phyloP scores from a whole-genome alignment of 2,888 invertebrate species.

The Eledone cirrhosa region DNA sequence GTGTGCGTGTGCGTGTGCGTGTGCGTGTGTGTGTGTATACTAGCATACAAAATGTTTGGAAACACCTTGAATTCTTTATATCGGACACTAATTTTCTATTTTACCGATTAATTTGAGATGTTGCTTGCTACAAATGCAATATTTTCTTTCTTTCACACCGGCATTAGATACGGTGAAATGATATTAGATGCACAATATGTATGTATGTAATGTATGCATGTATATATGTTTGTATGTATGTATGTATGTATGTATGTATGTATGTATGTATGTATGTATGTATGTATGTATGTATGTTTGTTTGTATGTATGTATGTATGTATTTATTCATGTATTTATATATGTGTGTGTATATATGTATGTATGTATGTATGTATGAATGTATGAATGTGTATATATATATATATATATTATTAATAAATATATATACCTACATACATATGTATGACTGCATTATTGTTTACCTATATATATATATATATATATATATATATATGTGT shows the following conservation, averaged over 20 bases:
- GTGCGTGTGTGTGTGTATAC: too few relatives aligned
- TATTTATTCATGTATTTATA: not conserved
- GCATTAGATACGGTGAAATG: too few relatives aligned
- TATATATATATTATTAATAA: not conserved
- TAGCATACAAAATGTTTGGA: too few relatives aligned
- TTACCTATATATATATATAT: not conserved
- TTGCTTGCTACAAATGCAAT: too few relatives aligned
- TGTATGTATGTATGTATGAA: too few relatives aligned
- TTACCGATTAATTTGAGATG: too few relatives aligned
- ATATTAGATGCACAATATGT: too few relatives aligned
- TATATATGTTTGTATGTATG: not conserved
- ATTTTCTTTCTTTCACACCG: too few relatives aligned
- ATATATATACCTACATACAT: not conserved
- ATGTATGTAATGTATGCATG: not conserved
- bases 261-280: constrained; percentile 8
- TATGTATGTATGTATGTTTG: not conserved
- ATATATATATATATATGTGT: not conserved
- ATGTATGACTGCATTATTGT: not conserved
- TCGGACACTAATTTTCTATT: too few relatives aligned
- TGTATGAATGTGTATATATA: not conserved
- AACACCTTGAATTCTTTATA: too few relatives aligned
- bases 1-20: too few relatives aligned
- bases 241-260: too few relatives aligned
- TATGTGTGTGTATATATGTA: not conserved
- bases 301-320: not conserved